Percentiles rank a stretch among this genome's conserved stretches.
phyloP scores from a whole-genome alignment of 2,888 invertebrate species.

The Microdon myrmicae region DNA sequence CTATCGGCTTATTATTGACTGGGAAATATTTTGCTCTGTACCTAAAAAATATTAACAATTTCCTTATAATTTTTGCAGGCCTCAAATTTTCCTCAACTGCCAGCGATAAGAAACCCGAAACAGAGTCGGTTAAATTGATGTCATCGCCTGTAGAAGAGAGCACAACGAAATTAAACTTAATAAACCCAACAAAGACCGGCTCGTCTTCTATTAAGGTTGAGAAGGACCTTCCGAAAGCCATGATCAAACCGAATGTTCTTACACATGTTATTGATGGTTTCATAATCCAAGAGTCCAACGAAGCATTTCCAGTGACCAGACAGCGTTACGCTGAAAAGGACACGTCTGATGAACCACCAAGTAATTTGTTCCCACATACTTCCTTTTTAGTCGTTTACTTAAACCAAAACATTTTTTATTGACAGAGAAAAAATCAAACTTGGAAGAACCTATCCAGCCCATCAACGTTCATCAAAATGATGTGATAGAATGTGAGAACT shows the following conservation, averaged over 20 bases:
- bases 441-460: conserved; percentile 56
- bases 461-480: conserved; percentile 55
- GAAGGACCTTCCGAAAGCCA: conserved; percentile 79
- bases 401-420: conserved; percentile 25
- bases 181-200: conserved; percentile 56
- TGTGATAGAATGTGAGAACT: conserved; percentile 74
- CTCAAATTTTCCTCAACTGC: conserved; percentile 19
- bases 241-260: conserved; percentile 94
- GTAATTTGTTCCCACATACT: conserved; percentile 67
- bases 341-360: conserved; percentile 78
- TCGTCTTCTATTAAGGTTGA: conserved; percentile 59
- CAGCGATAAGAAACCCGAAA: conserved; percentile 34
- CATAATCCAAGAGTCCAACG: conserved; percentile 93
- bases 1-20: too few species aligned
- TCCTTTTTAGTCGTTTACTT: neutral
- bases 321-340: conserved; percentile 72
- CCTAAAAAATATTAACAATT: too few species aligned
- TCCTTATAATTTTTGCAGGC: too few species aligned
- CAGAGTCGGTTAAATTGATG: conserved; percentile 23
- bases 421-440: conserved; percentile 61
- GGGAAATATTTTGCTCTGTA: neutral
- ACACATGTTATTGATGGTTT: conserved; percentile 98
- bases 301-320: conserved; percentile 85
- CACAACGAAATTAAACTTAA: conserved; percentile 31
- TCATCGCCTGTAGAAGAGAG: conserved; percentile 18